Percentiles rank a stretch among this genome's conserved stretches.
These are phyloP conservation scores for Porites cylindrica DNA, from an alignment of 92 coral and sea anemone species.

Conservation along the genomic window DNA sequence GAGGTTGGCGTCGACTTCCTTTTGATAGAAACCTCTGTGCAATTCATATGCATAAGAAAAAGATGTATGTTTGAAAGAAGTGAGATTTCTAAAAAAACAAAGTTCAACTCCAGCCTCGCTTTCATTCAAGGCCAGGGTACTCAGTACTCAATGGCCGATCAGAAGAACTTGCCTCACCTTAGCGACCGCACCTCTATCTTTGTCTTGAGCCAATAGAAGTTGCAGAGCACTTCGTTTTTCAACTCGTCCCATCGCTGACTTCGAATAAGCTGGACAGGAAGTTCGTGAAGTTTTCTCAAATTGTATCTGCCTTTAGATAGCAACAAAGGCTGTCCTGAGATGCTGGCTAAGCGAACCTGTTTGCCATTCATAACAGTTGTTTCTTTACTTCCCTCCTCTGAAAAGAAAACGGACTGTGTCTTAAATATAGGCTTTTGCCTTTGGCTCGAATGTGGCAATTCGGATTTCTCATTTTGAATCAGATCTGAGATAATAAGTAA, in stretches of 20 bases:
- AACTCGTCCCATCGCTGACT: constrained; percentile 79
- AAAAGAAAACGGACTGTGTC: neutral
- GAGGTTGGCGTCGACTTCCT: too few relatives aligned
- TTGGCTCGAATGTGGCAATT: too few relatives aligned
- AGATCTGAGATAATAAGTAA: too few relatives aligned
- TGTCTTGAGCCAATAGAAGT: constrained; percentile 80
- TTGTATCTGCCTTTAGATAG: constrained; percentile 78
- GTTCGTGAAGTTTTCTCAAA: constrained; percentile 85
- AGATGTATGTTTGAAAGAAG: too few relatives aligned
- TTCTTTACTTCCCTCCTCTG: constrained; percentile 40
- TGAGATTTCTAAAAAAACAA: too few relatives aligned
- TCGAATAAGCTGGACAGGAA: constrained; percentile 81
- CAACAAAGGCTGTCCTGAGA: constrained; percentile 77
- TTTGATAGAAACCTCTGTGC: too few relatives aligned
- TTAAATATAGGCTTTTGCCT: too few relatives aligned
- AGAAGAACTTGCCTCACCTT: constrained; percentile 43
- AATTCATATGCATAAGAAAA: too few relatives aligned
- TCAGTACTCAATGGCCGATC: too few relatives aligned
- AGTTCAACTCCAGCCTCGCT: too few relatives aligned
- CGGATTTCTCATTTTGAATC: too few relatives aligned
- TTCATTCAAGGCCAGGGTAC: too few relatives aligned
- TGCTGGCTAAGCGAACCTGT: constrained; percentile 72
- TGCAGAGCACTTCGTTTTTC: constrained; percentile 79
- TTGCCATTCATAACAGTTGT: constrained; percentile 33
- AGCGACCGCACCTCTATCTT: constrained; percentile 79